Evolutionary conservation across 64 coral and sea anemone genomes (phyloP), one percentile per base, ranked within the genome.

Genomic region (Pocillopora damicornis): DNA sequence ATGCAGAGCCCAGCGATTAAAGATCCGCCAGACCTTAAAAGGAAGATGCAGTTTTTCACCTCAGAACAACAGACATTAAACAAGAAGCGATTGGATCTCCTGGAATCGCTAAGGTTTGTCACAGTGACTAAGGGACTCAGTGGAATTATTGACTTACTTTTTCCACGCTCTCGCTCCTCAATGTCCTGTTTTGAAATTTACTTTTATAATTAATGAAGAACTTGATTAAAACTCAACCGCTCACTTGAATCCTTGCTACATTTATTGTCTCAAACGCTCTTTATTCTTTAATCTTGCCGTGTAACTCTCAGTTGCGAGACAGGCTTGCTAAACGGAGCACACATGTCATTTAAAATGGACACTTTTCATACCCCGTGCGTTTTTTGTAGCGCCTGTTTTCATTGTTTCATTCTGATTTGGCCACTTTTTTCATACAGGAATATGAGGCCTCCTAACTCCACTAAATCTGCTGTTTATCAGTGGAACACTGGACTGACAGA

Each of bases 381-480:
- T 67, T 13, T 22, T 2, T n/a, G 16, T 5, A 9, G 1, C 16
- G 22, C 20, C 20, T 69, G 66, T 9, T 17, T 5, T 69, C 23
- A 22, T 69, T 22, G 17, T 5, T 69, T 30, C 2, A 25, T n/a
- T 71, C 10, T 71, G 1, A 11, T 26, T 23, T 71, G 20, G 42
- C 42, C 42, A 51, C 42, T 51, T 23, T 9, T 71, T n/a, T 30
- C 15, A 82, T 77, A n/a, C 57, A 98, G 95, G 79, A 91, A 92
- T 68, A 94, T 98, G 87, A 98, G 86, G 74, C 95, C 95, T 30
- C 95, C 95, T 18, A 91, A 88, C 63, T 90, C 95, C 1, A 98
- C 96, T 73, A 98, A 98, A 79, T 94, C 96, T 12, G 92, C 96
- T 23, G 96, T 98, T 10, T 98, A 98, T 80, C 92, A 98, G 20